Evolutionary conservation across 2,113 vertebrate species (phyloP).

Genomic region (Leptodactylus fuscus): DNA sequence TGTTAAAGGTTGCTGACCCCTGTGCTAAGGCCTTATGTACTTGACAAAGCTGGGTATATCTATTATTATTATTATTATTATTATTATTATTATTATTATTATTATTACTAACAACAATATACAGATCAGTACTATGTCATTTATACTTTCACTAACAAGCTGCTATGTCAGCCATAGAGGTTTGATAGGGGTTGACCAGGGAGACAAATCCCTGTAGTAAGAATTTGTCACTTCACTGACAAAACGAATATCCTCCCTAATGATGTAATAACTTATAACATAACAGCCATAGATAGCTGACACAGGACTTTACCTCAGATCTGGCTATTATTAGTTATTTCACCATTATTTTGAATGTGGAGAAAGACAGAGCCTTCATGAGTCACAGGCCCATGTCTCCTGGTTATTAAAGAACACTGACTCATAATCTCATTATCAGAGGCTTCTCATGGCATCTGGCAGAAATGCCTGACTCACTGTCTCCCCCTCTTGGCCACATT

Average conservation of each 20-base stretch:
- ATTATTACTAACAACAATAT: too few relatives aligned
- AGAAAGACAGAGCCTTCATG: background rate
- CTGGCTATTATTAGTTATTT: background rate
- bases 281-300: background rate
- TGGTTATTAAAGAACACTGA: background rate
- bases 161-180: too few relatives aligned
- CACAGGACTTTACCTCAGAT: too few relatives aligned
- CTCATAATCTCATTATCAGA: background rate
- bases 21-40: too few relatives aligned
- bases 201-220: background rate
- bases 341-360: background rate
- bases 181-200: too few relatives aligned
- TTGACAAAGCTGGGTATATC: too few relatives aligned
- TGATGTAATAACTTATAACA: background rate
- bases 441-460: too few relatives aligned
- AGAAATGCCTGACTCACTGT: background rate
- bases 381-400: background rate
- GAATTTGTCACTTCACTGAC: background rate
- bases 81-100: too few relatives aligned
- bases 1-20: too few relatives aligned
- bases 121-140: too few relatives aligned
- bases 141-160: too few relatives aligned
- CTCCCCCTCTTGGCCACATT: conserved; percentile 28
- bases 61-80: too few relatives aligned
- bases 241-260: background rate